A percentile compares a stretch with the other conserved stretches of the same genome.
Conservation (phyloP, 1,140 invertebrate species). For the Paracyclopina nana region DNA sequence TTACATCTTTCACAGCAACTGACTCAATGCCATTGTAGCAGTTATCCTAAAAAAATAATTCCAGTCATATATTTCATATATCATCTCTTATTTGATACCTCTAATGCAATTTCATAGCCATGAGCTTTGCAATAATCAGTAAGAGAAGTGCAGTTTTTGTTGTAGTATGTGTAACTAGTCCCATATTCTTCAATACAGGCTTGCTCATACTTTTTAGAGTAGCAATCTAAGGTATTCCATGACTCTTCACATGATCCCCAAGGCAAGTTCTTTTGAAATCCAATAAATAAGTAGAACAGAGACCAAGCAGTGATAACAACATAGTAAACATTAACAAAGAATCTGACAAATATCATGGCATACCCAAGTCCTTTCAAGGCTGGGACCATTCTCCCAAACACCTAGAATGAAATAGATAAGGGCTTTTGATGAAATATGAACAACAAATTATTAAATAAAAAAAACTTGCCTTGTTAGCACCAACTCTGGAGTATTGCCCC, state of each 20-base stretch:
- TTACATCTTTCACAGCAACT: background rate
- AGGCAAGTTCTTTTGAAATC: slow-evolving; percentile 25
- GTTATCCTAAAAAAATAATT: background rate
- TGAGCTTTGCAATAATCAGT: background rate
- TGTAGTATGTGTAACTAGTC: background rate
- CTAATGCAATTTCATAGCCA: background rate
- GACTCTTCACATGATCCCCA: slow-evolving; percentile 19
- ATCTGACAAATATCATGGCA: slow-evolving; percentile 34
- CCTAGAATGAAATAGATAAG: background rate
- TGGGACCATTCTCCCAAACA: slow-evolving; percentile 8
- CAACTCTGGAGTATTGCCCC: slow-evolving; percentile 74
- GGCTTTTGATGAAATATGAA: slow-evolving; percentile 2
- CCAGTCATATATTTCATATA: background rate
- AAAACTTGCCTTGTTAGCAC: slow-evolving; percentile 43
- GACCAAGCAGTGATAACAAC: slow-evolving; percentile 98
- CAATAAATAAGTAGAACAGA: slow-evolving; percentile 85
- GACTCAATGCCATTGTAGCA: too few relatives aligned
- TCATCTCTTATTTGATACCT: background rate
- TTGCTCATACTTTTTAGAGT: background rate
- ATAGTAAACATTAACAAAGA: slow-evolving; percentile 98
- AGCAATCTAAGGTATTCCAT: slow-evolving; percentile 11
- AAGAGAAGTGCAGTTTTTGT: background rate
- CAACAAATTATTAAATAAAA: slow-evolving; percentile 18
- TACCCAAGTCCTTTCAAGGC: slow-evolving; percentile 55
- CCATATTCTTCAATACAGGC: background rate